Percentiles rank a stretch among this genome's conserved stretches.
These are phyloP conservation scores for Megamerina dolium DNA, from an alignment of 2,888 invertebrate species.

Conservation along the genomic window DNA sequence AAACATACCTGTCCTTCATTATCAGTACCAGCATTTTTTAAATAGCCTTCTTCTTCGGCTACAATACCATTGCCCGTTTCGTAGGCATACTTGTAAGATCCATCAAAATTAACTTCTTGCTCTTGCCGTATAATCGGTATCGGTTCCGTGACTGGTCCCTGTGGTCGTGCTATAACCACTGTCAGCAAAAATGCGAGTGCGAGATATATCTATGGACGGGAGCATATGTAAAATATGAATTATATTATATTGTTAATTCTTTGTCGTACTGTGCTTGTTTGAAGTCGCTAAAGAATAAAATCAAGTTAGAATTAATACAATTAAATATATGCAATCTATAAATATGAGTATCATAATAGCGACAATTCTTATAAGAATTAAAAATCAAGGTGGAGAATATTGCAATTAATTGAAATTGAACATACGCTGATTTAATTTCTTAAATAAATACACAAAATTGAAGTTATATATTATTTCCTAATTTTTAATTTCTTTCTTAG, in stretches of 20 bases:
- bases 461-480: too few relatives aligned
- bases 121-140: constrained; percentile 64
- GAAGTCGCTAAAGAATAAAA: neutral
- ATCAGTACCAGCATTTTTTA: constrained; percentile 55
- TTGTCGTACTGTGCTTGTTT: neutral
- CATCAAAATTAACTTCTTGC: constrained; percentile 63
- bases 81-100: constrained; percentile 53
- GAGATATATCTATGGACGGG: constrained; percentile 18
- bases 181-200: constrained; percentile 20
- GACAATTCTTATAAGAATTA: too few relatives aligned
- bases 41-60: constrained; percentile 55
- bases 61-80: constrained; percentile 58
- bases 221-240: neutral
- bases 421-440: too few relatives aligned
- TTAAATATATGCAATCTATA: too few relatives aligned
- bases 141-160: constrained; percentile 53
- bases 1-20: constrained; percentile 53
- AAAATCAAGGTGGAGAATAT: too few relatives aligned
- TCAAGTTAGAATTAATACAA: too few relatives aligned
- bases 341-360: too few relatives aligned
- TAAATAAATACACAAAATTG: too few relatives aligned
- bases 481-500: too few relatives aligned
- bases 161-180: constrained; percentile 28
- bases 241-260: neutral
- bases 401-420: too few relatives aligned